phyloP scores from a whole-genome alignment of 2,797 vertebrate genomes.

The Crenichthys baileyi region DNA sequence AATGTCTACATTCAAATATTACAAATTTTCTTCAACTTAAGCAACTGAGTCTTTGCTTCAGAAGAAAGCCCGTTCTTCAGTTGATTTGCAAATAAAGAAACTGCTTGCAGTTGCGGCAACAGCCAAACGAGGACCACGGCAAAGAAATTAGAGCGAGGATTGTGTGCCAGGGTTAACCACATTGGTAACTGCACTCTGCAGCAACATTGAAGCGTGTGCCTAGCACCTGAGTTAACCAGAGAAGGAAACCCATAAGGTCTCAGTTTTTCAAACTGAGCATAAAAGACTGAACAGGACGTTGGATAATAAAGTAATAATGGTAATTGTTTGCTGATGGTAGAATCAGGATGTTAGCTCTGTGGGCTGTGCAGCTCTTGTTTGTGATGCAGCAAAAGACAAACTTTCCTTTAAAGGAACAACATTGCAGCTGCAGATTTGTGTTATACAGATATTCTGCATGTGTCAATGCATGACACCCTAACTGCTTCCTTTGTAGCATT shows the following conservation, averaged over 20 bases:
- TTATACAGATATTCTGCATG: neutral
- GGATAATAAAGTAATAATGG: slow-evolving; percentile 14
- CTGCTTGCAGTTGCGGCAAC: neutral
- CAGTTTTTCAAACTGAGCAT: neutral
- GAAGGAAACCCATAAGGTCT: neutral
- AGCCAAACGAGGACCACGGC: neutral
- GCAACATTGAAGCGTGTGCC: neutral
- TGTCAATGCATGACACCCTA: neutral
- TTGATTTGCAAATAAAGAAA: neutral
- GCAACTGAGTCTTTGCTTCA: neutral
- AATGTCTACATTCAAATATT: neutral
- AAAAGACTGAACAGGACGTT: neutral
- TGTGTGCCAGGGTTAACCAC: neutral
- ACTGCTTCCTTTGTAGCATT: slow-evolving; percentile 3
- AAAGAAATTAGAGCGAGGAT: neutral
- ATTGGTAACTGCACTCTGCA: neutral
- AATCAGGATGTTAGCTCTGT: slow-evolving; percentile 42
- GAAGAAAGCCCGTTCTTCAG: neutral
- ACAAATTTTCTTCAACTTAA: neutral
- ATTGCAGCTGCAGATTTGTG: neutral
- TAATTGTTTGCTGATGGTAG: slow-evolving; percentile 39
- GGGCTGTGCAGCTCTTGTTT: slow-evolving; percentile 8
- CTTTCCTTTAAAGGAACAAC: neutral
- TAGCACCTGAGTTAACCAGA: slow-evolving; percentile 5
- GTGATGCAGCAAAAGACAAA: neutral